Percentiles rank a stretch among this genome's conserved stretches.
phyloP scores from a whole-genome alignment of 2,113 vertebrate genomes.

The Zosterops japonicus region DNA sequence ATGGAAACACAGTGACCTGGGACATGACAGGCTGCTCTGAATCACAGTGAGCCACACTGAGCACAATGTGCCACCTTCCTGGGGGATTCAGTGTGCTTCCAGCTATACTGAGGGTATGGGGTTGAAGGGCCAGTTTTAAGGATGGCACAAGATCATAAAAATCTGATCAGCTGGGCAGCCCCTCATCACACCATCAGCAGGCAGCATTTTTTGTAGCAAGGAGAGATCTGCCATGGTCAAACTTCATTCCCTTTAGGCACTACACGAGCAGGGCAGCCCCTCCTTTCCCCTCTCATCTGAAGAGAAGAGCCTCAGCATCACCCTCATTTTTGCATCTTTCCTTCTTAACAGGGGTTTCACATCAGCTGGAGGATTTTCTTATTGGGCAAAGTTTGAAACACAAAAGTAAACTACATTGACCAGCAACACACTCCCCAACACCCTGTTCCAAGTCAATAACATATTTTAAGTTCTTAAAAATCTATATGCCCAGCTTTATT shows the following conservation, averaged over 20 bases:
- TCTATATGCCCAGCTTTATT: fast-evolving
- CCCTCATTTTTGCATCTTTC: background rate
- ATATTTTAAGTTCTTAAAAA: background rate
- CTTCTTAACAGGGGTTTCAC: background rate
- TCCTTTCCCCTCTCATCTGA: background rate
- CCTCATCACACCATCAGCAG: background rate
- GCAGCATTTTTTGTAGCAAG: background rate
- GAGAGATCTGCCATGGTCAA: background rate
- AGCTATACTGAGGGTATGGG: background rate
- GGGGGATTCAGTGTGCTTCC: background rate
- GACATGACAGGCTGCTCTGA: background rate
- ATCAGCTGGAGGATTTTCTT: background rate
- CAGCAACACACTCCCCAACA: background rate
- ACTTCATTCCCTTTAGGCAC: background rate
- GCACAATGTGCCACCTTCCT: background rate
- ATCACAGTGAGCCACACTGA: background rate
- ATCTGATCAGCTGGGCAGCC: background rate
- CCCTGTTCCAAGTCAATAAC: background rate
- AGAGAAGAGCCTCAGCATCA: background rate
- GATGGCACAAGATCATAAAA: background rate
- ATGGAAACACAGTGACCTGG: background rate
- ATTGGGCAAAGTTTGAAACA: background rate
- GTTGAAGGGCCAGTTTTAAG: background rate
- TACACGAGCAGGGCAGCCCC: background rate
- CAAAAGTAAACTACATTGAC: background rate